Conservation (phyloP, 2,888 invertebrate genomes). For the Periphyllus acericola region DNA sequence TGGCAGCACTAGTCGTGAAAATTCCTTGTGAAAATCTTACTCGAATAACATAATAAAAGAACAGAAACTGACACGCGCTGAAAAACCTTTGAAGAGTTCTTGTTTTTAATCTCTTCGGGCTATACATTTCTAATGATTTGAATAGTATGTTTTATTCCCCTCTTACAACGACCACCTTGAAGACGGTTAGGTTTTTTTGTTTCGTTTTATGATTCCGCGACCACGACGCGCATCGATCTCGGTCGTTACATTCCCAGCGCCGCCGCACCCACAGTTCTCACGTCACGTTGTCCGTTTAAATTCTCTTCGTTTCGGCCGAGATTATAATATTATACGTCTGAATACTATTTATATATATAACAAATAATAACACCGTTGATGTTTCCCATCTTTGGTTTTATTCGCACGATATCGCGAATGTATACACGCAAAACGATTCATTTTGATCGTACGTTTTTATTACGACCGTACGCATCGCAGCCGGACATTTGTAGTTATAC, state of each 20-base stretch:
- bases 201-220: neutral
- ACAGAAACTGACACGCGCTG: neutral
- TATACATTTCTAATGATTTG: neutral
- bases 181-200: neutral
- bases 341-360: neutral
- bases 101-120: neutral
- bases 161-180: neutral
- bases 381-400: neutral
- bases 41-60: neutral
- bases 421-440: neutral
- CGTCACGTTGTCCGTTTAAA: neutral
- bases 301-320: neutral
- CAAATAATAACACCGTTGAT: neutral
- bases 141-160: neutral
- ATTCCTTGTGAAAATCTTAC: neutral
- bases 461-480: neutral
- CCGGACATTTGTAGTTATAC: constrained; percentile 30
- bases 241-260: neutral
- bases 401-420: neutral
- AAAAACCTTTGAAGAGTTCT: neutral
- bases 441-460: constrained; percentile 41
- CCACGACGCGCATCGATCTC: neutral
- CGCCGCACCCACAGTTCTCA: neutral
- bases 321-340: neutral
- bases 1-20: neutral